Evolutionary conservation across 92 coral and sea anemone species (phyloP).

Genomic region (Desmophyllum pertusum): DNA sequence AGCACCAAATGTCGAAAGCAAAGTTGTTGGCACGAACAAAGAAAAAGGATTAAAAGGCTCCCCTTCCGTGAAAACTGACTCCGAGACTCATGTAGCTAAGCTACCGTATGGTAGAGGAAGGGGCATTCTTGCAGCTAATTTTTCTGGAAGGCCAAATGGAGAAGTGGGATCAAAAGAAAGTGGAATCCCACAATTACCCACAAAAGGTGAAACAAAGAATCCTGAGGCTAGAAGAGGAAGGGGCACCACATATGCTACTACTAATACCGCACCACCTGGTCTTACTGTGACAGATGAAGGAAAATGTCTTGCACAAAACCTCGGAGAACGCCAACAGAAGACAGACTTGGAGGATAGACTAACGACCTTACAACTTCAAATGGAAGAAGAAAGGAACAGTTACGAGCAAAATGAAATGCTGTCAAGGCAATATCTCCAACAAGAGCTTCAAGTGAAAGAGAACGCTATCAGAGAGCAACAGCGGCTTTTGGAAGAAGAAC

Average conservation of each 20-base stretch:
- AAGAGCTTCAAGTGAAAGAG: constrained; percentile 40
- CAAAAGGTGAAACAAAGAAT: no score
- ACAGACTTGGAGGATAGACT: constrained; percentile 46
- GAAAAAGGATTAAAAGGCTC: neutral
- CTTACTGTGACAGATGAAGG: constrained; percentile 34
- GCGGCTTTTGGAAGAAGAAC: constrained; percentile 65
- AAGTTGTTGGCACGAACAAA: neutral
- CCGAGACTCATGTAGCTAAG: no score
- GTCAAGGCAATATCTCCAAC: neutral
- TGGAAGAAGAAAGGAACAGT: no score
- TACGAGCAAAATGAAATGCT: neutral
- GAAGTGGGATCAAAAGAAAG: no score
- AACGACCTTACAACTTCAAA: no score
- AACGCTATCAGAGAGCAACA: constrained; percentile 56
- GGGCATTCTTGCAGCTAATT: no score
- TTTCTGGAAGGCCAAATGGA: no score
- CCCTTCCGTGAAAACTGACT: neutral
- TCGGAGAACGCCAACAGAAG: constrained; percentile 59
- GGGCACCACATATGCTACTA: no score
- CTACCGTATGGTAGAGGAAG: no score
- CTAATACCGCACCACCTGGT: no score
- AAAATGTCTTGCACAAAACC: constrained; percentile 55
- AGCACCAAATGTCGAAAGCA: neutral
- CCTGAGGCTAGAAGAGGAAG: no score
- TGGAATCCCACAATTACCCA: no score